phyloP scores from a whole-genome alignment of 2,113 vertebrate species.

The Nymphicus hollandicus region DNA sequence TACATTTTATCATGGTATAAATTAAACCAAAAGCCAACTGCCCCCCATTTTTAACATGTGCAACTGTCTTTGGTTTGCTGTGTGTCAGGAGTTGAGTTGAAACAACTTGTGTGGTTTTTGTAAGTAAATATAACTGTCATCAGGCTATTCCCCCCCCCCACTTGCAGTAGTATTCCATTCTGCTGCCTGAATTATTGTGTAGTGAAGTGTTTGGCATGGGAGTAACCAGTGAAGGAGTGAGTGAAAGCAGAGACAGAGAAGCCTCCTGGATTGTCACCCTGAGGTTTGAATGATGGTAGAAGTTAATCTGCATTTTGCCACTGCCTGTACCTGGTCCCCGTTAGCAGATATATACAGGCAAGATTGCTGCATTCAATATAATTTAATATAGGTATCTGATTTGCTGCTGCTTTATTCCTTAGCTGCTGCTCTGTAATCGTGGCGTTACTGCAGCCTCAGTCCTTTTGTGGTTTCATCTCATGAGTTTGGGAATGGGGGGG shows the following conservation, averaged over 20 bases:
- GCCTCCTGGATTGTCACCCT: not conserved
- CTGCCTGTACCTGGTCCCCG: not conserved
- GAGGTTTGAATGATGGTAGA: not conserved
- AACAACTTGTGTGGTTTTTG: not conserved
- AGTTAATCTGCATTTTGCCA: not conserved
- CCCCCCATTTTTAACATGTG: rapidly evolving
- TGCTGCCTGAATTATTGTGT: not conserved
- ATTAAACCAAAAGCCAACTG: not conserved
- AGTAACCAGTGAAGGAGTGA: not conserved
- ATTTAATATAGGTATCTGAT: not conserved
- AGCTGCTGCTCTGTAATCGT: not conserved
- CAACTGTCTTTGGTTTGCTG: not conserved
- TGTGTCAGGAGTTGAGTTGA: not conserved
- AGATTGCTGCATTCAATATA: not conserved
- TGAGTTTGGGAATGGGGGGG: not conserved
- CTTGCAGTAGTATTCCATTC: not conserved
- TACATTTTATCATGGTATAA: not conserved
- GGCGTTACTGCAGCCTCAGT: not conserved
- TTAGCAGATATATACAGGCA: not conserved
- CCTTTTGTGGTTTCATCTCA: not conserved
- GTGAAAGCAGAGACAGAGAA: not conserved
- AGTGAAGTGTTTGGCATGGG: not conserved
- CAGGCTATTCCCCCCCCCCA: not conserved
- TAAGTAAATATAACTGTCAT: not conserved
- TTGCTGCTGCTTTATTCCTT: constrained; percentile 5